Conservation (phyloP, 2,888 invertebrate species). For the Cryptocephalus moraei region DNA sequence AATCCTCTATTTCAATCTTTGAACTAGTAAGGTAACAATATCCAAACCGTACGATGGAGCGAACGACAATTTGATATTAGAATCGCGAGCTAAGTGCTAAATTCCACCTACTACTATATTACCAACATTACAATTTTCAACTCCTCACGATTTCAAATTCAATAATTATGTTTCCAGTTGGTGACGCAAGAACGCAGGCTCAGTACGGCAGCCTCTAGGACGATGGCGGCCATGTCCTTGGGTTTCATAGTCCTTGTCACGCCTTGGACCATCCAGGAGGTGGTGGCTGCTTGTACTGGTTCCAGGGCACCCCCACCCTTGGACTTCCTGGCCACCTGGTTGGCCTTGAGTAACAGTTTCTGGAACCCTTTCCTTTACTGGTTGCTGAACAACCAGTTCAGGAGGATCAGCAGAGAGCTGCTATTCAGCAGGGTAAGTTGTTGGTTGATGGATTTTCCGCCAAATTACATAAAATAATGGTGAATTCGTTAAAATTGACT, state of each 20-base stretch:
- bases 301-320: conserved; percentile 70
- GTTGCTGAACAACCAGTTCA: conserved; percentile 77
- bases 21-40: too few relatives aligned
- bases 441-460: too few relatives aligned
- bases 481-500: too few relatives aligned
- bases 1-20: too few relatives aligned
- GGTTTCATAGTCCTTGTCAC: conserved; percentile 87
- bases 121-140: too few relatives aligned
- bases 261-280: conserved; percentile 85
- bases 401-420: conserved; percentile 67
- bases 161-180: conserved; percentile 35
- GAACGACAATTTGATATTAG: too few relatives aligned
- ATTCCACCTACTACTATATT: too few relatives aligned
- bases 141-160: too few relatives aligned
- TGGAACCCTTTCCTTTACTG: conserved; percentile 88
- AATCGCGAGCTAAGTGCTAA: too few relatives aligned
- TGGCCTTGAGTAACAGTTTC: conserved; percentile 78
- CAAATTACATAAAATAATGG: too few relatives aligned
- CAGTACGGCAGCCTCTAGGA: conserved; percentile 71
- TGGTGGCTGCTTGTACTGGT: conserved; percentile 81
- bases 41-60: too few relatives aligned
- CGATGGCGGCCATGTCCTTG: conserved; percentile 86
- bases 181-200: conserved; percentile 57
- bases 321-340: conserved; percentile 79
- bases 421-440: conserved; percentile 61